These are phyloP conservation scores for Chionomys nivalis DNA, from an alignment of 2,113 vertebrate genomes.

Conservation along the genomic window DNA sequence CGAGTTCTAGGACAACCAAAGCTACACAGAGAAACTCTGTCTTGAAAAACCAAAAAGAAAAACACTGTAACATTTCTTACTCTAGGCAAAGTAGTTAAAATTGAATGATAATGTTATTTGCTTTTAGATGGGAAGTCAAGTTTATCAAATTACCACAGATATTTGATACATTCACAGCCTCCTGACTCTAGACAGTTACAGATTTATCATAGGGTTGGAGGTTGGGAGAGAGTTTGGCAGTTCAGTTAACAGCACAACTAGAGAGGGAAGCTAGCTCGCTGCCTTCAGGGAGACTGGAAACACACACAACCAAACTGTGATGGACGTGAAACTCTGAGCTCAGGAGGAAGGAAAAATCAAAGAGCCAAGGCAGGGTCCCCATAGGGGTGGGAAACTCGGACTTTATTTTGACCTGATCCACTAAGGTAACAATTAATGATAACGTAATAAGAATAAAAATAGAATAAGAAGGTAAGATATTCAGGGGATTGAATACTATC, in stretches of 20 bases:
- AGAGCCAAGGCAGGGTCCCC: too few relatives aligned
- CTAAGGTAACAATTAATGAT: constrained; percentile 10
- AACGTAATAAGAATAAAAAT: background rate
- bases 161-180: background rate
- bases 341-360: background rate
- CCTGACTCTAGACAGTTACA: background rate
- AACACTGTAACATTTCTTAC: background rate
- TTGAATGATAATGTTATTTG: background rate
- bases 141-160: constrained; percentile 29
- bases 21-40: background rate
- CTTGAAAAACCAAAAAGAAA: background rate
- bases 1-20: background rate
- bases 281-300: background rate
- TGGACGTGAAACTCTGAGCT: background rate
- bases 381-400: background rate
- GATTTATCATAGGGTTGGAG: background rate
- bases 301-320: background rate
- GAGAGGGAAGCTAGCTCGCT: background rate
- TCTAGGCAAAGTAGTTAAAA: constrained; percentile 25
- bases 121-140: constrained; percentile 14
- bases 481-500: constrained; percentile 8
- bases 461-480: constrained; percentile 54
- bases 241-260: background rate
- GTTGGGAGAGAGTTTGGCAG: background rate
- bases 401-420: background rate